Evolutionary conservation across 2,113 vertebrate species (phyloP), one percentile per base, ranked within the genome.

Genomic region (Cyphomyrus plagiostoma): DNA sequence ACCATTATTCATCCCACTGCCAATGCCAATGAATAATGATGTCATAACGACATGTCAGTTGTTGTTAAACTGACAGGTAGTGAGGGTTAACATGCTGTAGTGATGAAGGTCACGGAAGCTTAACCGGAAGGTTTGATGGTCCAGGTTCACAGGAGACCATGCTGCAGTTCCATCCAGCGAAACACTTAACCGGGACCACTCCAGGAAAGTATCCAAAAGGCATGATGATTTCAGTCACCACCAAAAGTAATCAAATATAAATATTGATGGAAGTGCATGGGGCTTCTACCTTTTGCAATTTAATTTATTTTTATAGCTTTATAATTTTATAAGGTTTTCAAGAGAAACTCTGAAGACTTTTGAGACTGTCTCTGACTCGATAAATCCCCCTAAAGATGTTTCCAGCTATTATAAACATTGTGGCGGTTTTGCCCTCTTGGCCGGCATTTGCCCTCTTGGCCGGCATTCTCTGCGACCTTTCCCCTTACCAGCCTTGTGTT

Each of bases 221-320:
- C 62, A 70, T 1, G 10, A 3, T 70, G 62, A 70, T 70, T 30
- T 70, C 74, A 19, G 74, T 2, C 35, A 5, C 17, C 74, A 80
- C 74, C 30, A 80, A 80, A 80, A 80, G 35, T 42, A 80, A 80
- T 80, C 74, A 42, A 80, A 80, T 80, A 80, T 17, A 80, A 80
- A 80, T 80, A 80, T 80, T 42, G 30, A 80, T 80, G 13, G 35
- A 42, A 80, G 30, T 80, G 74, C 74, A 80, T 19, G 17, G 74
- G 11, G 17, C 74, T 80, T 80, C 74, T 80, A 42, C 74, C 74
- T 42, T 42, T 80, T 80, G 74, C 74, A 80, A 80, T 39, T 80
- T 42, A 39, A 70, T 80, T 80, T 5, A 80, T 80, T 80, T 80
- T 80, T 35, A 80, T 39, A 42, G 35, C 74, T 39, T 80, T 42